Evolutionary conservation across 2,888 invertebrate genomes (phyloP).

Genomic region (Pheosia gnoma): DNA sequence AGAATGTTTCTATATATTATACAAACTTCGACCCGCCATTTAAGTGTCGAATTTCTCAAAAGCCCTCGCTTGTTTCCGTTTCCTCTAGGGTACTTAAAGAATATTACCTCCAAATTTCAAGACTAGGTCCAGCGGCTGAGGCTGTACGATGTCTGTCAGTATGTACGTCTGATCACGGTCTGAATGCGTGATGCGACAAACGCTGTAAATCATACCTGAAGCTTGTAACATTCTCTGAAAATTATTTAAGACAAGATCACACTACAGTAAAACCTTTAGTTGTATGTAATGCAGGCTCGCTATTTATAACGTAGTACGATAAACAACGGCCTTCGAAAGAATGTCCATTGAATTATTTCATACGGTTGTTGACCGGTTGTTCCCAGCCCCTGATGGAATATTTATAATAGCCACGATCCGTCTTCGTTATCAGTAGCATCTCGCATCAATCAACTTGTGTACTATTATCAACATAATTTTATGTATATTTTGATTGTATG

Average conservation of each 20-base stretch:
- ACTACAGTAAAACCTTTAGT: not conserved
- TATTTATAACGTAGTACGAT: not conserved
- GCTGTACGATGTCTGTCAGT: too few relatives aligned
- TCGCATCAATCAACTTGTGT: constrained; percentile 22
- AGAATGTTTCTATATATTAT: too few relatives aligned
- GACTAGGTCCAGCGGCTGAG: too few relatives aligned
- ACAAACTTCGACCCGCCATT: too few relatives aligned
- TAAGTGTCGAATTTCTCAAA: too few relatives aligned
- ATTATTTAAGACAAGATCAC: not conserved
- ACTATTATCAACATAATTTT: not conserved
- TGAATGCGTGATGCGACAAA: too few relatives aligned
- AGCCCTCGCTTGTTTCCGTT: too few relatives aligned
- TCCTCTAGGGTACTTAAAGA: too few relatives aligned
- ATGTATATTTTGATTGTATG: not conserved
- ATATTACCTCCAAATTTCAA: too few relatives aligned
- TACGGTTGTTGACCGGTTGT: constrained; percentile 1
- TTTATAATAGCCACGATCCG: constrained; percentile 16
- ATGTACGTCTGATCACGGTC: too few relatives aligned
- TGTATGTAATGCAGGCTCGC: not conserved
- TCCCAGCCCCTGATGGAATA: constrained; percentile 18
- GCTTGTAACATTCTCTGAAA: too few relatives aligned
- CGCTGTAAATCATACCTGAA: too few relatives aligned
- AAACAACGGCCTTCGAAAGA: not conserved
- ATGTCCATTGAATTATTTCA: not conserved
- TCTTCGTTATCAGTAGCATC: constrained; percentile 18